Percentiles rank a stretch among this genome's conserved stretches.
phyloP scores from a whole-genome alignment of 2,113 vertebrate species.

The Callipepla squamata region DNA sequence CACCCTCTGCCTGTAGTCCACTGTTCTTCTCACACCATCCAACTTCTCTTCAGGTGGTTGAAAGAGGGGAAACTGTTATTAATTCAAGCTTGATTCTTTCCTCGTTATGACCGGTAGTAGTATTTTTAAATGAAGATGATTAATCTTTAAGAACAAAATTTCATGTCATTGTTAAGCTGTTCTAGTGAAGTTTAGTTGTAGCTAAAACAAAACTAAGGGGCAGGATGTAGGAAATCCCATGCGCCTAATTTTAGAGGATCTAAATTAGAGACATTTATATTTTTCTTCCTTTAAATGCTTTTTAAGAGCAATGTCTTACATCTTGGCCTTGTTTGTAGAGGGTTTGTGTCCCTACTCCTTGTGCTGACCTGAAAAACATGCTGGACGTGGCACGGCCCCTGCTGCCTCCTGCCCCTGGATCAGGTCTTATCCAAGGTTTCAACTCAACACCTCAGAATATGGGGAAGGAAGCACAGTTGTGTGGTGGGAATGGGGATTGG shows the following conservation, averaged over 20 bases:
- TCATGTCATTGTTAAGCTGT: slow-evolving; percentile 3
- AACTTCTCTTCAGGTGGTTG: slow-evolving; percentile 16
- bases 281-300: background rate
- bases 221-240: background rate
- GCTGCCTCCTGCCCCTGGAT: fast-evolving
- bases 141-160: background rate
- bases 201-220: slow-evolving; percentile 7
- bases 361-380: background rate
- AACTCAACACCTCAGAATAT: background rate
- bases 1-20: background rate
- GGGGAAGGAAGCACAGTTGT: background rate
- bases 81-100: slow-evolving; percentile 31
- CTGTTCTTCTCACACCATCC: background rate
- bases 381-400: background rate
- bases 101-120: slow-evolving; percentile 16
- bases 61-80: background rate
- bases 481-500: background rate
- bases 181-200: background rate
- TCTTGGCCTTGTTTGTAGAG: background rate
- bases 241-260: slow-evolving; percentile 5
- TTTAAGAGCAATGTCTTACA: background rate
- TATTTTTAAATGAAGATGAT: slow-evolving; percentile 35
- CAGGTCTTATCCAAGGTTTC: background rate
- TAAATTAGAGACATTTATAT: slow-evolving; percentile 33
- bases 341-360: background rate